Conservation (phyloP, 2,888 invertebrate species). For the Dryadula phaetusa region DNA sequence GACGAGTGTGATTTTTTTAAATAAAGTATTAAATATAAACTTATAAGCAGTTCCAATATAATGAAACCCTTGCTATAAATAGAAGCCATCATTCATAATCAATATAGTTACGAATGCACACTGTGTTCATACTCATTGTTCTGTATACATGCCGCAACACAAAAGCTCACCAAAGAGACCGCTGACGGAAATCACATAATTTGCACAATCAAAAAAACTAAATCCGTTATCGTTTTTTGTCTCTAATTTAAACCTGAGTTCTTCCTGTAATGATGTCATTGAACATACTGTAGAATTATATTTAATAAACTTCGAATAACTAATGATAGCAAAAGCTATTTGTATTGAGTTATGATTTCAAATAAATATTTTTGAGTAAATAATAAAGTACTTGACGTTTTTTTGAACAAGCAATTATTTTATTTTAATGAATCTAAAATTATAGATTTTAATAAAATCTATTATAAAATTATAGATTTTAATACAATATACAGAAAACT, state of each 20-base stretch:
- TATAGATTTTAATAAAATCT: too few species aligned
- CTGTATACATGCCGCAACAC: conserved; percentile 19
- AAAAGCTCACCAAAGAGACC: conserved; percentile 31
- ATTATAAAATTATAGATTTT: too few species aligned
- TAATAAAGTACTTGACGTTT: too few species aligned
- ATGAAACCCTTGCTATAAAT: conserved; percentile 8
- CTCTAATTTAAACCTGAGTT: conserved; percentile 16
- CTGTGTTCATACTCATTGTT: conserved; percentile 21
- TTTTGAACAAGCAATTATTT: too few species aligned
- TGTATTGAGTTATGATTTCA: neutral
- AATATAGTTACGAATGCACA: conserved; percentile 24
- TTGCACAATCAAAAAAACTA: conserved; percentile 29
- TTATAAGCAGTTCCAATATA: neutral
- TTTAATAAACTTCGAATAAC: neutral
- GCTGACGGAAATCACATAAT: conserved; percentile 30
- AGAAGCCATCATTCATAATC: conserved; percentile 20
- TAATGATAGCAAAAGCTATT: neutral
- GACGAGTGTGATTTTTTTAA: too few species aligned
- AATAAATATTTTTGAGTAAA: neutral
- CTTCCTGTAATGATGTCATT: conserved; percentile 22
- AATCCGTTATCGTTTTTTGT: conserved; percentile 26
- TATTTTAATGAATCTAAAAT: too few species aligned
- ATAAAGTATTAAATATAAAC: too few species aligned
- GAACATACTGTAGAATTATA: conserved; percentile 10
- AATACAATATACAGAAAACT: too few species aligned